Base-by-base conservation (phyloP, 2,113 vertebrate species). In the Nothoprocta pentlandii region DNA sequence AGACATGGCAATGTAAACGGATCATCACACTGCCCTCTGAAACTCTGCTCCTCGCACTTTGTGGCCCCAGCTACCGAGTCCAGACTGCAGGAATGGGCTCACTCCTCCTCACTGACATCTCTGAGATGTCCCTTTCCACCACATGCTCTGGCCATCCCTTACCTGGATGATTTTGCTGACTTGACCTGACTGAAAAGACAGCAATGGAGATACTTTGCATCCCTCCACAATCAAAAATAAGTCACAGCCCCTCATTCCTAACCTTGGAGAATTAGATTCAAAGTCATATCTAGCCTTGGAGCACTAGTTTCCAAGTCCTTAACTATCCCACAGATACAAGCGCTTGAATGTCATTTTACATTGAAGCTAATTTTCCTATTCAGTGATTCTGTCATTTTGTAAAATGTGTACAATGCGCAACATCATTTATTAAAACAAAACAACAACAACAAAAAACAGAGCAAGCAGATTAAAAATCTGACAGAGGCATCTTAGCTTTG, bases 351-450 rank as follows among this genome's bases (percentile, higher is more conserved):
- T 53, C 30, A 77, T 73, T 90, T 92, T 77, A 22, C 1, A 0
- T 32, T 64, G 44, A 51, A 92, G 44, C 42, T 91, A 85, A 93
- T 96, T 96, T 96, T 97, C 89, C 66, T 93, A 92, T 95, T 95
- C 91, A 93, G 17, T 81, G 89, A 85, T 64, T 92, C 87, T 81
- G 64, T 86, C 34, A 73, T 84, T 90, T 85, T 91, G 16, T 85
- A 91, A 95, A 92, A 84, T 80, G 7, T 84, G 16, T 90, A 85
- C 51, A 91, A 86, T 73, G 80, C 69, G 58, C n/a, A 90, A 69
- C n/a, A 79, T 36, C 34, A 84, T 81, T 93, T 94, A 86, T 94
- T 94, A 95, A 23, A 85, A 95, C 7, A 68, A 21, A 47, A 47
- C 17, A 95, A 21, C 79, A 95, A 85, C 94, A 94, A 11, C 17